These are phyloP conservation scores for Hydractinia echinata DNA, from an alignment of 30 jellyfish, hydroid and myxozoan genomes.

Conservation along the genomic window DNA sequence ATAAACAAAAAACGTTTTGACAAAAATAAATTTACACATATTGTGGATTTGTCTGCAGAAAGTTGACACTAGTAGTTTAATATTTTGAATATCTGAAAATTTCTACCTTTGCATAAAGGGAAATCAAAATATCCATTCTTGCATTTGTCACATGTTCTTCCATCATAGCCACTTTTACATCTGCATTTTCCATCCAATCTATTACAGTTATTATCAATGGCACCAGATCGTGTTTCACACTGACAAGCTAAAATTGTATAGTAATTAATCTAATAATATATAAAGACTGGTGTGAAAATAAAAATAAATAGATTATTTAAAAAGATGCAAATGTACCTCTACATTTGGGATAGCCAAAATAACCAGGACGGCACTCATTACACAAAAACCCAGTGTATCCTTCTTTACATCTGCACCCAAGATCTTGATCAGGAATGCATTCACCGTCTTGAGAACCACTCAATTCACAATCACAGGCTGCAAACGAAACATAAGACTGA, in stretches of 20 bases:
- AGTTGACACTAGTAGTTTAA: too few species aligned
- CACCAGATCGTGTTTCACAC: constrained; percentile 74
- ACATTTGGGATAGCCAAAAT: constrained; percentile 74
- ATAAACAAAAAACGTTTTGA: too few species aligned
- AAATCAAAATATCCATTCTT: constrained; percentile 53
- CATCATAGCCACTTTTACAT: constrained; percentile 65
- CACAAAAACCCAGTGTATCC: constrained; percentile 70
- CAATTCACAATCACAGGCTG: constrained; percentile 73
- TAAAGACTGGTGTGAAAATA: too few species aligned
- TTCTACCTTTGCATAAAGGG: constrained; percentile 71
- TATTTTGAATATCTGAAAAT: too few species aligned
- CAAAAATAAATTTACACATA: too few species aligned
- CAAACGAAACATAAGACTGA: background rate
- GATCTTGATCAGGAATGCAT: constrained; percentile 48
- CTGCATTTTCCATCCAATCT: constrained; percentile 58
- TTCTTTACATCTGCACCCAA: constrained; percentile 61
- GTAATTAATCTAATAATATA: too few species aligned
- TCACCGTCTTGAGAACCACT: constrained; percentile 80
- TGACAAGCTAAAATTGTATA: constrained; percentile 46
- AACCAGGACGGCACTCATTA: constrained; percentile 57
- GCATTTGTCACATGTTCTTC: constrained; percentile 73
- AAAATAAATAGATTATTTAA: too few species aligned
- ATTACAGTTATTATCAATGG: constrained; percentile 55
- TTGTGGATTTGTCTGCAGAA: too few species aligned
- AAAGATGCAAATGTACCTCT: constrained; percentile 35